A percentile compares a stretch with the other conserved stretches of the same genome.
phyloP scores from a whole-genome alignment of 2,797 vertebrate genomes.

The Luscinia megarhynchos region DNA sequence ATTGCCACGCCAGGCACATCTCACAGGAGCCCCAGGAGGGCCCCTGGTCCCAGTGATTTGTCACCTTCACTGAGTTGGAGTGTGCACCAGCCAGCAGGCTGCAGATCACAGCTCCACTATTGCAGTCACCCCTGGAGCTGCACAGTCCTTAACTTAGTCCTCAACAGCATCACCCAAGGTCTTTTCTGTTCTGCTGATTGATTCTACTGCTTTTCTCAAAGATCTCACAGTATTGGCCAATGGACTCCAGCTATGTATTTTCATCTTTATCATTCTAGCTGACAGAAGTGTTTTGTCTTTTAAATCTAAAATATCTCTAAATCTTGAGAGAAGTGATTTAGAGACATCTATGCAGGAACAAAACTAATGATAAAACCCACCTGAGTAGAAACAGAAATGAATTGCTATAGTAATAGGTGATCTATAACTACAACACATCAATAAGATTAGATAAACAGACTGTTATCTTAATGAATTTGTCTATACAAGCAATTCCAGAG shows the following conservation, averaged over 20 bases:
- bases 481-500: slow-evolving; percentile 5
- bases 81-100: not conserved
- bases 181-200: not conserved
- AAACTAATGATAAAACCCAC: slow-evolving; percentile 1
- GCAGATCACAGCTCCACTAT: not conserved
- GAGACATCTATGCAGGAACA: not conserved
- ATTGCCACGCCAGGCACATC: not conserved
- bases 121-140: not conserved
- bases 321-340: slow-evolving; percentile 6
- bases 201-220: not conserved
- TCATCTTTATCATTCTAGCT: not conserved
- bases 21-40: not conserved
- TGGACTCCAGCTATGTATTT: not conserved
- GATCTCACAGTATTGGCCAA: not conserved
- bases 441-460: slow-evolving; percentile 36
- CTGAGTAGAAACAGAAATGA: slow-evolving; percentile 31
- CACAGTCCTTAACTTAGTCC: not conserved
- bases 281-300: not conserved
- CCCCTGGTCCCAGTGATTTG: not conserved
- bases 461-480: slow-evolving; percentile 44
- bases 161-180: not conserved
- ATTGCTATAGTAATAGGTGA: slow-evolving; percentile 4
- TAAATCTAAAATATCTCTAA: not conserved
- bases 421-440: slow-evolving; percentile 15
- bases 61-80: not conserved